A percentile compares a stretch with the other conserved stretches of the same genome.
phyloP scores from a whole-genome alignment of 1,140 invertebrate genomes.

The Marisa cornuarietis region DNA sequence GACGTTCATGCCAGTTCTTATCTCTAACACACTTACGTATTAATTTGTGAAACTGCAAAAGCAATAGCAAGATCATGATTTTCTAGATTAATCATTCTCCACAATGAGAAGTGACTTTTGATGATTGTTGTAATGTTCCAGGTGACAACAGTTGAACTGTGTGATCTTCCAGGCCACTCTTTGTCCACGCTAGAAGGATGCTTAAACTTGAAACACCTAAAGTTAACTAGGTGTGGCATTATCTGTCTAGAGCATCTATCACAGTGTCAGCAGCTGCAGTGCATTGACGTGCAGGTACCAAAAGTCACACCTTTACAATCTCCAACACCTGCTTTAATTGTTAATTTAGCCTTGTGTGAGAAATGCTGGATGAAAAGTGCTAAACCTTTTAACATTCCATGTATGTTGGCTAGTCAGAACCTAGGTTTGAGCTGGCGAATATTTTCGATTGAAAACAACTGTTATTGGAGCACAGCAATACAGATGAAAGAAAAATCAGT shows the following conservation, averaged over 20 bases:
- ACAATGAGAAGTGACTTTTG: too few species aligned
- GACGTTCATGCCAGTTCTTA: too few species aligned
- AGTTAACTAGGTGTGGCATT: constrained; percentile 53
- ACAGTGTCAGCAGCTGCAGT: constrained; percentile 55
- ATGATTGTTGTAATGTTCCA: constrained; percentile 13
- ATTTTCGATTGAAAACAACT: not conserved
- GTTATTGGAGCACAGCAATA: too few species aligned
- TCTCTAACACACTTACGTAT: too few species aligned
- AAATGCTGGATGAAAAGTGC: not conserved
- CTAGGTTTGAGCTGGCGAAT: not conserved
- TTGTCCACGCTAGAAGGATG: constrained; percentile 55
- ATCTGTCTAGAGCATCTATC: constrained; percentile 53
- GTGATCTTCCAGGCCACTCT: constrained; percentile 55
- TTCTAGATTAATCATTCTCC: too few species aligned
- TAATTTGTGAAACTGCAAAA: too few species aligned
- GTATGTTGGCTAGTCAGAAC: not conserved
- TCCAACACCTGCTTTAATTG: not conserved
- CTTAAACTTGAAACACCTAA: constrained; percentile 49
- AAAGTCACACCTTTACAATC: not conserved
- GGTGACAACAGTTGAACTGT: constrained; percentile 57
- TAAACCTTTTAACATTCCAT: not conserved
- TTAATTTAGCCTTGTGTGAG: not conserved
- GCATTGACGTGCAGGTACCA: constrained; percentile 51
- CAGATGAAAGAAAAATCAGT: too few species aligned
- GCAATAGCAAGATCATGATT: too few species aligned